Percentiles rank a stretch among this genome's conserved stretches.
phyloP scores from a whole-genome alignment of 2,888 invertebrate genomes.

The Caenorhabditis japonica region DNA sequence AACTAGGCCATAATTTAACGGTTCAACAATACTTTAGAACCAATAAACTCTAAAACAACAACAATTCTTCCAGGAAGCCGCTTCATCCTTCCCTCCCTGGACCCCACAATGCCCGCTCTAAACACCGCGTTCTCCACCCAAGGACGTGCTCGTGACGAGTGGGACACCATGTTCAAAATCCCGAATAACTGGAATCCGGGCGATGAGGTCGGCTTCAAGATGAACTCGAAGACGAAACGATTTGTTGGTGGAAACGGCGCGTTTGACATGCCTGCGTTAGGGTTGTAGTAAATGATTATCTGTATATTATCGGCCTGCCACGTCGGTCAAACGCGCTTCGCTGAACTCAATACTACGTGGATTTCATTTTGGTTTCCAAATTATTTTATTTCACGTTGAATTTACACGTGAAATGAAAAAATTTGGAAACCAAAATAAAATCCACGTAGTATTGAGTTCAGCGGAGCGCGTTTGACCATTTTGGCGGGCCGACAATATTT shows the following conservation, averaged over 20 bases:
- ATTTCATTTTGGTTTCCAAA: too few relatives aligned
- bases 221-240: slow-evolving; percentile 63
- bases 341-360: too few relatives aligned
- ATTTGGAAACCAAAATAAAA: too few relatives aligned
- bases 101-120: slow-evolving; percentile 70
- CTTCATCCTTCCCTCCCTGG: slow-evolving; percentile 71
- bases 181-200: slow-evolving; percentile 72
- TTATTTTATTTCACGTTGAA: too few relatives aligned
- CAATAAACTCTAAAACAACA: not conserved
- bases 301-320: too few relatives aligned
- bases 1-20: too few relatives aligned
- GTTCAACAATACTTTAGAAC: too few relatives aligned
- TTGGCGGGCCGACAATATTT: too few relatives aligned
- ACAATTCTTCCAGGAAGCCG: slow-evolving; percentile 41
- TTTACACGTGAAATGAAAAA: too few relatives aligned
- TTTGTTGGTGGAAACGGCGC: slow-evolving; percentile 72
- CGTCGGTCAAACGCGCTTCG: too few relatives aligned
- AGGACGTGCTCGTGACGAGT: slow-evolving; percentile 71
- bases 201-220: slow-evolving; percentile 67
- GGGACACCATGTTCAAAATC: slow-evolving; percentile 72
- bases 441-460: too few relatives aligned
- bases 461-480: too few relatives aligned
- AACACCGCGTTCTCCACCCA: slow-evolving; percentile 71
- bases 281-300: slow-evolving; percentile 16
- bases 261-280: slow-evolving; percentile 68